A percentile compares a stretch with the other conserved stretches of the same genome.
These are phyloP conservation scores for Globodera rostochiensis DNA, from an alignment of 1,140 invertebrate species.

Conservation along the genomic window DNA sequence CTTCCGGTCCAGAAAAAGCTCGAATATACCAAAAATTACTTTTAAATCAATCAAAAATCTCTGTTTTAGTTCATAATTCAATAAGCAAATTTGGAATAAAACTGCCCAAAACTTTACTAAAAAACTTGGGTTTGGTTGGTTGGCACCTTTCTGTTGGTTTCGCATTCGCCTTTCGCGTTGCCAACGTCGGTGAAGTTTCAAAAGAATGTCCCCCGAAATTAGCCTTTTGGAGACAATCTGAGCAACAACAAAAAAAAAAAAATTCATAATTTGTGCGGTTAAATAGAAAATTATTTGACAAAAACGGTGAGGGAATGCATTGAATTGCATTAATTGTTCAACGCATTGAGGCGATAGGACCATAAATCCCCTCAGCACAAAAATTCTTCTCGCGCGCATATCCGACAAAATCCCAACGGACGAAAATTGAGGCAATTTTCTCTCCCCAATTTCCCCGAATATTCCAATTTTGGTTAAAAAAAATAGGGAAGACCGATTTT, in stretches of 20 bases:
- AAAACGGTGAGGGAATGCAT: background rate
- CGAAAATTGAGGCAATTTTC: background rate
- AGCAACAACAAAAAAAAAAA: constrained; percentile 17
- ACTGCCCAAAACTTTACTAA: no score
- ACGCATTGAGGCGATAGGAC: background rate
- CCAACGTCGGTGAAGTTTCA: constrained; percentile 33
- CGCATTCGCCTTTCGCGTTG: constrained; percentile 36
- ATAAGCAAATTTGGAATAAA: no score
- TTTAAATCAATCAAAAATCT: no score
- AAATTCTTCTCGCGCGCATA: background rate
- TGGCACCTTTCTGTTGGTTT: constrained; percentile 32
- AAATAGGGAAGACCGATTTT: background rate
- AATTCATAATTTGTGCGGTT: background rate
- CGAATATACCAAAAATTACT: no score
- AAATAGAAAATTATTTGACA: background rate
- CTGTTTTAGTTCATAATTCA: no score
- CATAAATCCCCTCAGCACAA: background rate
- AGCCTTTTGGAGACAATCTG: constrained; percentile 46
- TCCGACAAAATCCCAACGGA: background rate
- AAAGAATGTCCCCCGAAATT: constrained; percentile 49
- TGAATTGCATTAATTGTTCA: constrained; percentile 8
- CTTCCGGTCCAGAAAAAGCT: no score
- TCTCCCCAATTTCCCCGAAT: background rate
- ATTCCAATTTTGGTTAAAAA: background rate
- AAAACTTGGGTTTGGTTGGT: background rate